Evolutionary conservation across 2,888 invertebrate species (phyloP).

Genomic region (Nipponacmea schrenckii): DNA sequence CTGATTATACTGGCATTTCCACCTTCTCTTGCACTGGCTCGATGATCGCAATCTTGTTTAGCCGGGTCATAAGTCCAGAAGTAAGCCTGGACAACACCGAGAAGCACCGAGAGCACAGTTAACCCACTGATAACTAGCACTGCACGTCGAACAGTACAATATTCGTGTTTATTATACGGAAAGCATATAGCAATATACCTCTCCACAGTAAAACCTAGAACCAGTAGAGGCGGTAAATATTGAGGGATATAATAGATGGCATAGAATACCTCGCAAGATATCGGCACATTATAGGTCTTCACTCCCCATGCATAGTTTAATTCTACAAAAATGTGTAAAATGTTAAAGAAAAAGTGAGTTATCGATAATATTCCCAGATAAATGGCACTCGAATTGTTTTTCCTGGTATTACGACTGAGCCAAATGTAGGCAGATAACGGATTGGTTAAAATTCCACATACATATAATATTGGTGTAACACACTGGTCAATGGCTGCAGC

Average conservation of each 20-base stretch:
- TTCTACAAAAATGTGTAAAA: slow-evolving; percentile 61
- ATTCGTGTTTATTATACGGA: slow-evolving; percentile 59
- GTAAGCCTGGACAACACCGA: slow-evolving; percentile 59
- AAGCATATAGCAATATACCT: slow-evolving; percentile 64
- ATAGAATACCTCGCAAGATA: slow-evolving; percentile 60
- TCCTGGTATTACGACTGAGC: slow-evolving; percentile 58
- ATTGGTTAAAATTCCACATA: slow-evolving; percentile 63
- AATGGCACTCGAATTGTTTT: slow-evolving; percentile 65
- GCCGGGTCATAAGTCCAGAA: slow-evolving; percentile 58
- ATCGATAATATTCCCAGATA: slow-evolving; percentile 64
- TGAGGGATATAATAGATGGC: slow-evolving; percentile 57
- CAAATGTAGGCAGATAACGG: slow-evolving; percentile 62
- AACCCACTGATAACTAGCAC: slow-evolving; percentile 47
- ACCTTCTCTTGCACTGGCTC: slow-evolving; percentile 30
- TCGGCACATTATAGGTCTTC: slow-evolving; percentile 45
- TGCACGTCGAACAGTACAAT: slow-evolving; percentile 61
- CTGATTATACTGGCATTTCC: slow-evolving; percentile 44
- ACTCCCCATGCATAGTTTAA: slow-evolving; percentile 63
- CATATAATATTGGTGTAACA: slow-evolving; percentile 63
- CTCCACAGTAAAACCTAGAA: slow-evolving; percentile 66
- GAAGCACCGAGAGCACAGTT: slow-evolving; percentile 41
- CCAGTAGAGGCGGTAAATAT: slow-evolving; percentile 63
- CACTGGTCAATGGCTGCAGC: slow-evolving; percentile 56
- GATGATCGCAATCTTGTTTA: slow-evolving; percentile 45
- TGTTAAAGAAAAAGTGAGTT: slow-evolving; percentile 59